Evolutionary conservation across 2,797 vertebrate species (phyloP), one percentile per base, ranked within the genome.

Genomic region (Enteromius afrohamiltoni): DNA sequence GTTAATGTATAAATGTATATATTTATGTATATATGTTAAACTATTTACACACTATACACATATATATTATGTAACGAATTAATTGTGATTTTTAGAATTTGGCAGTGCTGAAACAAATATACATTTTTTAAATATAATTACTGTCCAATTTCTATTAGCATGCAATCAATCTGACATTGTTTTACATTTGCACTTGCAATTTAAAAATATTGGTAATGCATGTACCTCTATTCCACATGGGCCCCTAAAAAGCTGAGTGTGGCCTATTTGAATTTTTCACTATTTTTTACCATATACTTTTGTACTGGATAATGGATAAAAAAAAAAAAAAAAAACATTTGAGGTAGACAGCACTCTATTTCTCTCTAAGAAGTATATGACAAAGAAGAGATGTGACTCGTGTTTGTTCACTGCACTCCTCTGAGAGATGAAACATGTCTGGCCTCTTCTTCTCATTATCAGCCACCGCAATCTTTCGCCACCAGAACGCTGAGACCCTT

Each of bases 381-480:
- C 26, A 7, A 64, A 16, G 6, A 64, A 1, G 49, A 53, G 29
- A 74, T n/a, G 3, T 3, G n/a, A 62, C 55, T 29, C 85, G 85
- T 86, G 86, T 87, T 89, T 89, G 85, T 83, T 83, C 85, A 80
- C 82, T 71, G 80, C 53, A 79, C 53, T 87, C 73, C 77, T 79
- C 77, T 40, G 77, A 82, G 68, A 26, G 85, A 85, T 55, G 74
- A 84, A 71, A 82, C 71, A 47, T 77, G 71, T 70, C 68, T 74
- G 42, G 77, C 62, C 31, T 23, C 34, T 67, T 49, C 51, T 74
- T 14, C 16, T 62, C 23, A 60, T 53, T 64, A 77, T 47, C 40
- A 49, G 53, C 55, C 23, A 0, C 8, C 1, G 0, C 40, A 37
- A 73, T 75, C 40, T 16, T 21, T 45, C 16, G 0, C 67, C 34